These are phyloP conservation scores for Schrankia costaestrigalis DNA, from an alignment of 2,888 invertebrate genomes.

Conservation along the genomic window DNA sequence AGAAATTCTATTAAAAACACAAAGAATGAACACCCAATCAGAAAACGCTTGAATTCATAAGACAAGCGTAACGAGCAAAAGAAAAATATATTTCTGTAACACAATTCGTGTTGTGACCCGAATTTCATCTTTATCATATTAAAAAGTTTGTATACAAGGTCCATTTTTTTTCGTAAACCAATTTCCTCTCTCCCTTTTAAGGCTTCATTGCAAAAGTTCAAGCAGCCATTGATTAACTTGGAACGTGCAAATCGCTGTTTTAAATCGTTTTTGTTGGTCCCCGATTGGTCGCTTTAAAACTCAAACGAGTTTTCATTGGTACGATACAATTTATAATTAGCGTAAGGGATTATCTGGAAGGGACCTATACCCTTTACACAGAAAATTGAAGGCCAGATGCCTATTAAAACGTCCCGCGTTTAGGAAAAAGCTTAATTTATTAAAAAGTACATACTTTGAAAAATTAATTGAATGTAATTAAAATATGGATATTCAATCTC, in stretches of 20 bases:
- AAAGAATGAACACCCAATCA: slow-evolving; percentile 11
- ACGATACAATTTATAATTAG: slow-evolving; percentile 23
- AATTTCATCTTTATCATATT: slow-evolving; percentile 35
- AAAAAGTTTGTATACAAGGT: slow-evolving; percentile 28
- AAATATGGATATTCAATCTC: too few relatives aligned
- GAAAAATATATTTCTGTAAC: slow-evolving; percentile 12
- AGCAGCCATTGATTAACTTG: slow-evolving; percentile 36
- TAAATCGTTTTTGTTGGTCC: slow-evolving; percentile 26
- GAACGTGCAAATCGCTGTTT: slow-evolving; percentile 34
- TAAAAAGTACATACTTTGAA: too few relatives aligned
- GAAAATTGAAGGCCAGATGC: slow-evolving; percentile 3
- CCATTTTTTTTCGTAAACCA: slow-evolving; percentile 30
- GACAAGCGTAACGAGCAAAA: slow-evolving; percentile 11
- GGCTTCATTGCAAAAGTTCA: slow-evolving; percentile 30
- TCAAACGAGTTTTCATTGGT: slow-evolving; percentile 20
- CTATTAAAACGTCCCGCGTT: too few relatives aligned
- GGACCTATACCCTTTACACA: neutral
- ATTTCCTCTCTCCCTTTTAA: slow-evolving; percentile 29
- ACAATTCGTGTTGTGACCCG: slow-evolving; percentile 11
- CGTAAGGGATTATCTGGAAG: slow-evolving; percentile 6
- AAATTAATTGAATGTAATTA: too few relatives aligned
- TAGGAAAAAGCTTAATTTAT: too few relatives aligned
- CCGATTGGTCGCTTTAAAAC: slow-evolving; percentile 26
- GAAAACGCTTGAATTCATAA: slow-evolving; percentile 13
- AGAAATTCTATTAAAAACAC: slow-evolving; percentile 8